phyloP scores from a whole-genome alignment of 2,888 invertebrate species.

The Mantis religiosa region DNA sequence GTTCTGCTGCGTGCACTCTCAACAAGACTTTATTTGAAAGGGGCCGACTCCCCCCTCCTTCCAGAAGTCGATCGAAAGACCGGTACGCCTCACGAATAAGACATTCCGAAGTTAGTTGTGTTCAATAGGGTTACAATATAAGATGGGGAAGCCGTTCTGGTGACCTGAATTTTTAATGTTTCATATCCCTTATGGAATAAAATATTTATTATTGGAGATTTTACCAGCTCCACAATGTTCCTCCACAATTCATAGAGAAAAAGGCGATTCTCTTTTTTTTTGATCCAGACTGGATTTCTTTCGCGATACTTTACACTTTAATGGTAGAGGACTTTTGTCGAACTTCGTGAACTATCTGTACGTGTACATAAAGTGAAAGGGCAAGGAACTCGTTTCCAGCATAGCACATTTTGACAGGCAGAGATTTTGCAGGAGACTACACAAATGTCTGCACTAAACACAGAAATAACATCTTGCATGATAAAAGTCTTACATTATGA shows the following conservation, averaged over 20 bases:
- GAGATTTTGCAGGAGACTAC: too few species aligned
- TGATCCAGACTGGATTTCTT: not conserved
- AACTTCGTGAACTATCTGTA: too few species aligned
- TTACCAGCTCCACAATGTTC: not conserved
- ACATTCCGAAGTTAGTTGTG: not conserved
- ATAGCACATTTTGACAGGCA: too few species aligned
- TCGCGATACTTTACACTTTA: not conserved
- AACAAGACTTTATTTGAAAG: conserved; percentile 9
- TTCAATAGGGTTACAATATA: not conserved
- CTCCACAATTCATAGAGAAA: too few species aligned
- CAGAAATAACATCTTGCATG: too few species aligned
- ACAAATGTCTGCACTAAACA: too few species aligned
- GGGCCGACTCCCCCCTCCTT: too few species aligned
- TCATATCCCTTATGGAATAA: not conserved
- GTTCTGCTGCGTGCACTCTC: not conserved
- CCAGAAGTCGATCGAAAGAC: not conserved
- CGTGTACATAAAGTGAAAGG: too few species aligned
- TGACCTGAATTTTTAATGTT: conserved; percentile 2
- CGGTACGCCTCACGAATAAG: not conserved
- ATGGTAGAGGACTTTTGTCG: not conserved
- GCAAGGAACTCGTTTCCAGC: too few species aligned
- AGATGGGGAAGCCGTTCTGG: not conserved
- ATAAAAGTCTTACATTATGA: too few species aligned
- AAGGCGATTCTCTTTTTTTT: too few species aligned
- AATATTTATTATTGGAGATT: not conserved